Evolutionary conservation across 2,888 invertebrate genomes (phyloP), one percentile per base, ranked within the genome.

Genomic region (Lasioglossum calceatum): DNA sequence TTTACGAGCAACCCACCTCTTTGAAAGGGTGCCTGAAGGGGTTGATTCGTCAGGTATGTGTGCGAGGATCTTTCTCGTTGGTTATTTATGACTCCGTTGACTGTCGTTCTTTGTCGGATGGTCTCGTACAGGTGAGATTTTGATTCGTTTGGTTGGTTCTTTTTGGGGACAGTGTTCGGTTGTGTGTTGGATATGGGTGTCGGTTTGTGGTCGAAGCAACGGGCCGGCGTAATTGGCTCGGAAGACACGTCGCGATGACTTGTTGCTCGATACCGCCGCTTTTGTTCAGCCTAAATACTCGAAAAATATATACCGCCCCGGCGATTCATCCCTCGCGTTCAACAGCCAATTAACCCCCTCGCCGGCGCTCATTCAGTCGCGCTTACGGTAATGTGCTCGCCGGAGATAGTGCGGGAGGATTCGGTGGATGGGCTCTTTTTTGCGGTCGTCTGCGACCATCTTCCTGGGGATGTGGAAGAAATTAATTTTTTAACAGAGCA

Each of bases 231-330:
- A 80, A 84, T 85, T 80, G 81, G 44, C 42, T 32, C 70, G 76
- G 61, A 44, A 58, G 72, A 44, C 73, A 23, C 58, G 76, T 77
- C 23, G 61, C 81, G 81, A 82, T 87, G 77, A 87, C 86, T 87
- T 87, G 86, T 87, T 87, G 86, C 86, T 85, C 47, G 82, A 79
- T 67, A 70, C 8, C 79, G 32, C 50, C 10, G 23, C 73, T 71
- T 85, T 82, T 87, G 73, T 82, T 73, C 70, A 42, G 70, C 23
- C 14, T 67, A 71, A 74, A 82, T 82, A 79, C 73, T 79, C 79
- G 58, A 77, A 74, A 82, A 79, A 85, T 61, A 71, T 19, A 19
- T 54, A 32, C 16, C 8, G 4, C 27, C 42, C 27, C 16, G 54
- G 54, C 16, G 61, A 19, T 12, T 10, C 39, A 39, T 27, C 27